Conservation (phyloP, 2,888 invertebrate species). For the Agapetus fuscipes region DNA sequence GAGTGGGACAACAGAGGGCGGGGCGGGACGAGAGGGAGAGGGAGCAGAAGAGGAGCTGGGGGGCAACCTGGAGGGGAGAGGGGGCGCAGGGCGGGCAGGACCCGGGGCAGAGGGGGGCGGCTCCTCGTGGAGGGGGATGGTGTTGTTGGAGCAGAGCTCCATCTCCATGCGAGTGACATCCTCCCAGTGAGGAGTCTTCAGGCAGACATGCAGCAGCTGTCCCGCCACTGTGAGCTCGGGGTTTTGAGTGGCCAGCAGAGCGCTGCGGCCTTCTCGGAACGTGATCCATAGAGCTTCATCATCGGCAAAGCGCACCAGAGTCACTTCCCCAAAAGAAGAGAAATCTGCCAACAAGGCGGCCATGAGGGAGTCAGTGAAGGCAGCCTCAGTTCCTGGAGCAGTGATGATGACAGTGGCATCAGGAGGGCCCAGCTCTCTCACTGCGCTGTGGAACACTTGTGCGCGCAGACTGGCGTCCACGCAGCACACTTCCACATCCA, state of each 20-base stretch:
- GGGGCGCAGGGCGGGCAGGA: constrained; percentile 39
- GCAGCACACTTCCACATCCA: constrained; percentile 78
- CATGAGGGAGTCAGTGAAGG: constrained; percentile 75
- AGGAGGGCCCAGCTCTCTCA: constrained; percentile 83
- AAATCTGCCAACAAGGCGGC: constrained; percentile 70
- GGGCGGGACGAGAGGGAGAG: constrained; percentile 50
- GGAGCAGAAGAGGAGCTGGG: constrained; percentile 53
- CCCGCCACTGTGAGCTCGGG: constrained; percentile 53
- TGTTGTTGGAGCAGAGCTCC: constrained; percentile 73
- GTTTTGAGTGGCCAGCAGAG: constrained; percentile 60
- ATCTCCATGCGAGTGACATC: constrained; percentile 75
- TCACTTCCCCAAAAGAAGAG: constrained; percentile 79
- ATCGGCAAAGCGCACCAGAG: constrained; percentile 82
- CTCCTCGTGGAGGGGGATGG: constrained; percentile 60
- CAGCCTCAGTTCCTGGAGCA: constrained; percentile 45
- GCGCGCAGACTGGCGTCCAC: constrained; percentile 70
- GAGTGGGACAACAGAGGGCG: constrained; percentile 48
- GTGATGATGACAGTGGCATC: constrained; percentile 85
- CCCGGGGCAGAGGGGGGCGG: constrained; percentile 31
- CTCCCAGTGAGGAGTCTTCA: constrained; percentile 83
- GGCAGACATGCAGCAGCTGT: constrained; percentile 55
- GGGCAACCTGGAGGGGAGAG: constrained; percentile 41
- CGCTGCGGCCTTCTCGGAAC: constrained; percentile 82
- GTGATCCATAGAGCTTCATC: constrained; percentile 84
- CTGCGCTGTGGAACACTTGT: constrained; percentile 74